These are phyloP conservation scores for Sinopyrophorus schimmeli DNA, from an alignment of 2,888 invertebrate species.

Conservation along the genomic window DNA sequence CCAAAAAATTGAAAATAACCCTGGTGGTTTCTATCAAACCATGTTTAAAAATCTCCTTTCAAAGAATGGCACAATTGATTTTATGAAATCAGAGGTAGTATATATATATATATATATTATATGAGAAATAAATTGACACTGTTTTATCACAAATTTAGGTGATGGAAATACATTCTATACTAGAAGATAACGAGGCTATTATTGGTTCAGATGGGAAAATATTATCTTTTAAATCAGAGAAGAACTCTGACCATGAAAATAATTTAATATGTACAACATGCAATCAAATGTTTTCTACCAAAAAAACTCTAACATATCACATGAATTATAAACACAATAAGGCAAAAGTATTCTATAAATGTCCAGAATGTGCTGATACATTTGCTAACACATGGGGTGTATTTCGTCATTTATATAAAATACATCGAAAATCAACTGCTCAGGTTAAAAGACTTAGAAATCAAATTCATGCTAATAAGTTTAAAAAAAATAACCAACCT, in stretches of 20 bases:
- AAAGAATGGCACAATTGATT: slow-evolving; percentile 50
- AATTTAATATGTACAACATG: slow-evolving; percentile 51
- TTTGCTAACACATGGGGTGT: slow-evolving; percentile 79
- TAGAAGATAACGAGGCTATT: slow-evolving; percentile 61
- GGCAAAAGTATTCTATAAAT: slow-evolving; percentile 71
- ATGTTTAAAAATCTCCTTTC: slow-evolving; percentile 49
- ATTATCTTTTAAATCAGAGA: slow-evolving; percentile 28
- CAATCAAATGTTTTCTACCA: slow-evolving; percentile 69
- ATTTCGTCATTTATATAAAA: slow-evolving; percentile 75
- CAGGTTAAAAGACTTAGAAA: slow-evolving; percentile 71
- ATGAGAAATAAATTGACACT: not conserved
- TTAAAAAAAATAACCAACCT: slow-evolving; percentile 60
- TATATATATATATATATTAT: not conserved
- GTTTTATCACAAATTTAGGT: slow-evolving; percentile 54
- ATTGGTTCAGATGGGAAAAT: slow-evolving; percentile 70
- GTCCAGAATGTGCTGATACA: slow-evolving; percentile 76
- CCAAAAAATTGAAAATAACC: slow-evolving; percentile 63
- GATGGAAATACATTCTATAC: slow-evolving; percentile 62
- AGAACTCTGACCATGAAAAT: slow-evolving; percentile 35
- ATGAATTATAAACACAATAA: slow-evolving; percentile 75
- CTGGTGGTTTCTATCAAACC: slow-evolving; percentile 69
- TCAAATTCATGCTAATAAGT: slow-evolving; percentile 68
- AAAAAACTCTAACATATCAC: slow-evolving; percentile 75
- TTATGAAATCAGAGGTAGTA: slow-evolving; percentile 66
- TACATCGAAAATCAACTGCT: slow-evolving; percentile 70